phyloP scores from a whole-genome alignment of 2,888 invertebrate genomes.

The Drosophila buzzatii region DNA sequence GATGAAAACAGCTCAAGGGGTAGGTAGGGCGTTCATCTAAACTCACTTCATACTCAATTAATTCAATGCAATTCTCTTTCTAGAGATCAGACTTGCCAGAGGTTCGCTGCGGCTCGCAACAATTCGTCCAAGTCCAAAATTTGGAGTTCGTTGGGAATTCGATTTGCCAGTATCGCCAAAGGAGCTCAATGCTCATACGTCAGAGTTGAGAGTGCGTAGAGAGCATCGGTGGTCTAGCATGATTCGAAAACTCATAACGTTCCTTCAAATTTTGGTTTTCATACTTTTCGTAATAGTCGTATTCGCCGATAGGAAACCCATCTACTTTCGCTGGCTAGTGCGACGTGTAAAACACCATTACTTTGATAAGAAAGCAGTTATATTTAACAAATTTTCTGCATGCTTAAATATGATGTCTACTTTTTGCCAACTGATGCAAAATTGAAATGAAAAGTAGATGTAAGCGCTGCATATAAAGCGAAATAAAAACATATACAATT shows the following conservation, averaged over 20 bases:
- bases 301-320: background rate
- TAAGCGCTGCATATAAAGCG: too few species aligned
- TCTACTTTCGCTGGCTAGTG: constrained; percentile 6
- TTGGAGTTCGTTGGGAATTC: background rate
- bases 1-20: background rate
- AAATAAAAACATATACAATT: too few species aligned
- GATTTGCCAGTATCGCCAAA: background rate
- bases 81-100: background rate
- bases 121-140: background rate
- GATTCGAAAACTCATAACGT: background rate
- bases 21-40: background rate
- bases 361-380: background rate
- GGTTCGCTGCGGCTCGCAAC: background rate
- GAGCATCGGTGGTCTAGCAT: background rate
- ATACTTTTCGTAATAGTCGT: background rate
- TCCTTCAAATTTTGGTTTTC: background rate
- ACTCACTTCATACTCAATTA: background rate
- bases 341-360: constrained; percentile 1
- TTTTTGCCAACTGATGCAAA: too few species aligned
- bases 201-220: too few species aligned
- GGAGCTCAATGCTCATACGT: background rate
- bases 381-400: background rate
- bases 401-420: background rate
- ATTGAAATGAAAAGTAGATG: too few species aligned
- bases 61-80: background rate